Evolutionary conservation across 2,888 invertebrate genomes (phyloP), one percentile per base, ranked within the genome.

Genomic region (Noctua pronuba): DNA sequence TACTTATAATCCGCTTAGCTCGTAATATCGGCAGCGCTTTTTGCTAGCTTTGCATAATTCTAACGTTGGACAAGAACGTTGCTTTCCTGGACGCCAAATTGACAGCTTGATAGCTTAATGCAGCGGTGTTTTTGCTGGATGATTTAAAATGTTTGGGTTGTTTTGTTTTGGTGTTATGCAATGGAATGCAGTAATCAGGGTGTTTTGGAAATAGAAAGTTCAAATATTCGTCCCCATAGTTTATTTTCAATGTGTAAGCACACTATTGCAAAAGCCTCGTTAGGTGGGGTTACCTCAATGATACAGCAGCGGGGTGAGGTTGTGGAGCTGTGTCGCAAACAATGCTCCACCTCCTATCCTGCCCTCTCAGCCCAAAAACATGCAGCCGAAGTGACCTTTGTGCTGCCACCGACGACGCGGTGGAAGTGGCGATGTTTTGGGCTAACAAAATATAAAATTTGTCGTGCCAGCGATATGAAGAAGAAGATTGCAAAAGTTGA

Each of bases 51-150:
- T 87, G 88, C 88, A 87, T 87, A 87, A 87, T 90, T 88, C 86
- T 77, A 85, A 76, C 79, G 79, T 83, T 84, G 73, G 67, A 58
- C 86, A 83, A 80, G 86, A 88, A 83, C 78, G 79, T 65, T 80
- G 81, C 80, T 83, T 83, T 78, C 74, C 66, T 86, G 83, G 77
- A 83, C 62, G 79, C 74, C 77, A 88, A 91, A 91, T 89, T 90
- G 91, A 86, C 89, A 87, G 86, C 35, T 76, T 75, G 88, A 90
- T 81, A 83, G 84, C 82, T 86, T 86, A 88, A 87, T 86, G 75
- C 75, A 35, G 69, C 46, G 52, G 5, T 80, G 28, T 67, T 80
- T 86, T 85, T 87, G 74, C 62, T 70, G 28, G 55, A 62, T 70
- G n/a, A 31, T 35, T 38, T 28, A 31, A 80, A 66, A 44, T 60